A percentile compares a stretch with the other conserved stretches of the same genome.
Conservation (phyloP, 1,140 invertebrate genomes). For the Solenopsis fugax region DNA sequence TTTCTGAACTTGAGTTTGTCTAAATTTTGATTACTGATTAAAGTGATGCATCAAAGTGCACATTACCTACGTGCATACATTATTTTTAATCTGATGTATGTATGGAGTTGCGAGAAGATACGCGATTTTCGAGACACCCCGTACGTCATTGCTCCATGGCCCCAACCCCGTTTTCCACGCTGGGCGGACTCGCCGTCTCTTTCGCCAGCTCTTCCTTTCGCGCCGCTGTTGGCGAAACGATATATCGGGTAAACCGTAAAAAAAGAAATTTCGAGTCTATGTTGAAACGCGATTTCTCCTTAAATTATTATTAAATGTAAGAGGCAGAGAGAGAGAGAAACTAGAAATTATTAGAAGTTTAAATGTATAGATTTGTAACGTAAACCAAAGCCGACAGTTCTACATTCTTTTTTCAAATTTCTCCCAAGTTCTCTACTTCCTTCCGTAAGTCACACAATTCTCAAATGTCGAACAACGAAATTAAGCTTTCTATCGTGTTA, state of each 20-base stretch:
- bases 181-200: slow-evolving; percentile 63
- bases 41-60: too few species aligned
- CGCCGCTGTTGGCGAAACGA: slow-evolving; percentile 54
- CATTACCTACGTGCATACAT: neutral
- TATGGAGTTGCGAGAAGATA: neutral
- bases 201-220: slow-evolving; percentile 63
- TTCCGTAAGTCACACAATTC: neutral
- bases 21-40: neutral
- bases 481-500: neutral
- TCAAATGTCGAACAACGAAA: neutral
- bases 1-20: neutral
- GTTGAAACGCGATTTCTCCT: neutral
- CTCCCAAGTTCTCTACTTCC: neutral
- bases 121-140: slow-evolving; percentile 30
- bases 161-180: slow-evolving; percentile 63
- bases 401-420: neutral
- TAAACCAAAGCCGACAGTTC: neutral
- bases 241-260: slow-evolving; percentile 51
- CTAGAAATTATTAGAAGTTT: neutral
- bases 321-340: neutral
- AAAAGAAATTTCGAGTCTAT: neutral
- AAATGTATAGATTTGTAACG: neutral
- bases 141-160: slow-evolving; percentile 42
- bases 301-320: neutral
- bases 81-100: neutral